These are phyloP conservation scores for Chrosomus eos DNA, from an alignment of 2,797 vertebrate species.

Conservation along the genomic window DNA sequence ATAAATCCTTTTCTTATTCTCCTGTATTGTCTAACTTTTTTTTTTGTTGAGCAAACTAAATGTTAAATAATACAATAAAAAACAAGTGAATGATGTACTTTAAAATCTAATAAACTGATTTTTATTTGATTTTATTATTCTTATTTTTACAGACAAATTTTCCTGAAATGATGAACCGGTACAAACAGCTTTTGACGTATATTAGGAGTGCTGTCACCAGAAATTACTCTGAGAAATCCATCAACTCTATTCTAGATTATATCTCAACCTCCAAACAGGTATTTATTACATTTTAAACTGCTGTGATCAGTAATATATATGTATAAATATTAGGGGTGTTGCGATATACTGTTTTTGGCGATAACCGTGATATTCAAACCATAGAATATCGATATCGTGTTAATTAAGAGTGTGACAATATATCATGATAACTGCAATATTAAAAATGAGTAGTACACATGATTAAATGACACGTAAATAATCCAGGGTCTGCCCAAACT, in stretches of 20 bases:
- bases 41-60: not conserved
- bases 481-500: too few species aligned
- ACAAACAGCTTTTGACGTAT: constrained; percentile 98
- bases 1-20: not conserved
- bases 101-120: not conserved
- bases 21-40: not conserved
- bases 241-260: constrained; percentile 99
- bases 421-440: too few species aligned
- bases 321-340: not conserved
- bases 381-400: not conserved
- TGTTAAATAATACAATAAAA: too few species aligned
- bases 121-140: constrained; percentile 16
- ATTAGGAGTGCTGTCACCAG: constrained; percentile 98
- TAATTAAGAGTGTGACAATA: not conserved
- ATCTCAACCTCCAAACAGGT: constrained; percentile 99
- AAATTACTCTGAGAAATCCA: constrained; percentile 99
- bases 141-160: constrained; percentile 88
- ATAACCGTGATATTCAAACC: not conserved
- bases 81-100: not conserved
- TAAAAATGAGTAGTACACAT: too few species aligned
- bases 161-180: constrained; percentile 99
- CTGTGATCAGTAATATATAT: not conserved
- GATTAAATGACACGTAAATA: too few species aligned
- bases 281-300: constrained; percentile 46
- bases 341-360: not conserved